These are phyloP conservation scores for Aramus guarauna DNA, from an alignment of 2,113 vertebrate genomes.

Conservation along the genomic window DNA sequence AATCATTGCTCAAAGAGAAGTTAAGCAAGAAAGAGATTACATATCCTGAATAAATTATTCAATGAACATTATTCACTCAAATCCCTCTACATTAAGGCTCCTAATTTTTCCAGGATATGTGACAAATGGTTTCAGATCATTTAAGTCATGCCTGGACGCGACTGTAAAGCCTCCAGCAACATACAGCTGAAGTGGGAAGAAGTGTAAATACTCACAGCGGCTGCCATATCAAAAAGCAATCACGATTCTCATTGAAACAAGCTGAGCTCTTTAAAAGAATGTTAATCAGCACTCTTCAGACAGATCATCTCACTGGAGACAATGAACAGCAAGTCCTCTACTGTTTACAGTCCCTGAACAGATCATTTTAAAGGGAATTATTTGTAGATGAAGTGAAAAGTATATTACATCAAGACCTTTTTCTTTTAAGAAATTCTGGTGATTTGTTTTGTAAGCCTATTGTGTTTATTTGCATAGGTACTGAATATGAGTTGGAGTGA, in stretches of 20 bases:
- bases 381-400: neutral
- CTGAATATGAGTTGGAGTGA: neutral
- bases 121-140: neutral
- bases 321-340: neutral
- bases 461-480: neutral
- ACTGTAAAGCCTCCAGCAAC: neutral
- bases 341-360: neutral
- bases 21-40: neutral
- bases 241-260: neutral
- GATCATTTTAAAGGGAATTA: neutral
- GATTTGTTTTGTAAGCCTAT: neutral
- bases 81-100: neutral
- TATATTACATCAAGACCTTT: neutral
- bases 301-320: neutral
- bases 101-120: neutral
- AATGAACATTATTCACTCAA: neutral
- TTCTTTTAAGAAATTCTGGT: neutral
- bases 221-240: constrained; percentile 6
- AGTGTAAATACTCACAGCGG: neutral
- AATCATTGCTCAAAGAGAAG: neutral
- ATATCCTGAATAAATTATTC: neutral
- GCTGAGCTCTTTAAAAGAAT: neutral
- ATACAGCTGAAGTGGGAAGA: neutral
- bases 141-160: neutral
- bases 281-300: neutral